Evolutionary conservation across 1,140 invertebrate genomes (phyloP), one percentile per base, ranked within the genome.

Genomic region (Drosophila leontia): DNA sequence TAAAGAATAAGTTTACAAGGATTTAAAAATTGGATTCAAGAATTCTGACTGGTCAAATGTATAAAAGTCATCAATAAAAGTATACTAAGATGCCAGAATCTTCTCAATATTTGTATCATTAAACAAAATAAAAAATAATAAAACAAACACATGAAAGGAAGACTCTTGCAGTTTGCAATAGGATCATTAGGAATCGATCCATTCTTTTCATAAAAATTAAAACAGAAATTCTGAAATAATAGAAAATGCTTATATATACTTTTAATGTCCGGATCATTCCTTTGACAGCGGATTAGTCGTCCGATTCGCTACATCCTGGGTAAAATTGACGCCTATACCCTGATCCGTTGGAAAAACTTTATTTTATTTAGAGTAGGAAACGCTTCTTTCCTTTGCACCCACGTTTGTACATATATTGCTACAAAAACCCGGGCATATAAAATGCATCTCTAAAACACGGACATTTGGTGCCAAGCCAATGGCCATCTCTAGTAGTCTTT

Each of bases 401-500:
- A 23, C 13, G 7, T n/a, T n/a, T n/a, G n/a, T n/a, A n/a, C n/a
- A n/a, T 34, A 17, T 17, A 19, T 9, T 23, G 17, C 3, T 53
- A 35, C 11, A 13, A 8, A 17, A 51, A 51, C 7, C 8, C 15
- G 48, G 15, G n/a, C 29, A 39, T 39, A 23, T 23, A 23, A 55
- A 55, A 23, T 15, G 13, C 34, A 53, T 35, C 32, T 8, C n/a
- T 5, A 19, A 35, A 19, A 12, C 17, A 37, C 53, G 19, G 13
- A 26, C 39, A 8, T 39, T 55, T 39, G 19, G 19, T 23, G 35
- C 23, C 34, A 55, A 39, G 53, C 19, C 53, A 55, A 23, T 15
- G 53, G 13, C 53, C 53, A 55, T 55, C 53, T 42, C 37, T 55
- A 48, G 11, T 29, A 19, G 56, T 59, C 39, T 55, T 59, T 65